Conservation (phyloP, 1,140 invertebrate species). For the Drosophila jambulina region DNA sequence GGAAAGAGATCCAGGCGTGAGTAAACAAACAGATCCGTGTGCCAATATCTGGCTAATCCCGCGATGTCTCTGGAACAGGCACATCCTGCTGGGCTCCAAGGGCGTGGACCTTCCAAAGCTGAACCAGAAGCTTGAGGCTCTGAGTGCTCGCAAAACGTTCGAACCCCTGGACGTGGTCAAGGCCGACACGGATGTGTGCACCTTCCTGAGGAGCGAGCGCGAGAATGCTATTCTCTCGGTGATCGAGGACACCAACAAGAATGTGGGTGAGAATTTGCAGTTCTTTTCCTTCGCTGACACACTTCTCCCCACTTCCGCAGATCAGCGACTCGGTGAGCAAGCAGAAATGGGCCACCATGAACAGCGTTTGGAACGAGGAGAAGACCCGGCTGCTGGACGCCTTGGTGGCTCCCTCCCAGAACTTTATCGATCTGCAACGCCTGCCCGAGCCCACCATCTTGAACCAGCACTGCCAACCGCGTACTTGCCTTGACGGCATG, state of each 20-base stretch:
- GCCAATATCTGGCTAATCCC: background rate
- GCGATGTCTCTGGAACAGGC: conserved; percentile 86
- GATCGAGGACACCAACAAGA: conserved; percentile 95
- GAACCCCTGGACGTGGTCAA: conserved; percentile 96
- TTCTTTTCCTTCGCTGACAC: background rate
- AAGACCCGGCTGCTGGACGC: conserved; percentile 95
- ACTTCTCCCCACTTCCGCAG: conserved; percentile 84
- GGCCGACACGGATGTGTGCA: conserved; percentile 92
- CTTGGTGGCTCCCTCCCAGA: conserved; percentile 93
- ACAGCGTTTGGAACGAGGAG: conserved; percentile 95
- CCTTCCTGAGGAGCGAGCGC: conserved; percentile 95
- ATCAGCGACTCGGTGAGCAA: conserved; percentile 89
- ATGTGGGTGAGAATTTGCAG: conserved; percentile 87
- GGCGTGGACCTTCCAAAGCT: conserved; percentile 97
- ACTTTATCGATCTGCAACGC: conserved; percentile 91
- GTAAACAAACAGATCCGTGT: conserved; percentile 67
- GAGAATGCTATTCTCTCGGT: conserved; percentile 96
- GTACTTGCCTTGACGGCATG: conserved; percentile 78
- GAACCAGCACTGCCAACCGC: conserved; percentile 85
- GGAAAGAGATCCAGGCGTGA: conserved; percentile 97
- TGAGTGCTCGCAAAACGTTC: conserved; percentile 93
- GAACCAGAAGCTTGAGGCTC: conserved; percentile 94
- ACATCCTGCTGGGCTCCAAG: conserved; percentile 95
- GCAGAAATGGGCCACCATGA: conserved; percentile 92
- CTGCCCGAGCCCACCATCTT: conserved; percentile 89